Evolutionary conservation across 2,113 vertebrate genomes (phyloP).

Genomic region (Phalacrocorax pelagicus): DNA sequence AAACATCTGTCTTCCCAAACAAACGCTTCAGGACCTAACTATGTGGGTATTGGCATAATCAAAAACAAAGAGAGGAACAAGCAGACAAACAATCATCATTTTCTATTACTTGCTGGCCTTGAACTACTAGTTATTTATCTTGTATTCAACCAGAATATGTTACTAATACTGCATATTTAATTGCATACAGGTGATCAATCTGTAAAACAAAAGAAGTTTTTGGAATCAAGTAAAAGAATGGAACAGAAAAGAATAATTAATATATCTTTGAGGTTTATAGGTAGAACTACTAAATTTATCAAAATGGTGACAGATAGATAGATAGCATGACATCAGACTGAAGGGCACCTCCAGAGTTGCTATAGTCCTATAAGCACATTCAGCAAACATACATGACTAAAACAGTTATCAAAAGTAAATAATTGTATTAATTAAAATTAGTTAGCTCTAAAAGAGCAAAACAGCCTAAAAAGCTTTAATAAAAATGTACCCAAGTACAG

Average conservation of each 20-base stretch:
- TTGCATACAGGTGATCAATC: background rate
- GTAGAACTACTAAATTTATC: background rate
- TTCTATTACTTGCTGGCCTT: background rate
- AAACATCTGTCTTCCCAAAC: background rate
- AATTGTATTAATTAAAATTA: background rate
- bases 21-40: background rate
- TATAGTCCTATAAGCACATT: background rate
- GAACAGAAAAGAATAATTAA: background rate
- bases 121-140: background rate
- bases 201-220: background rate
- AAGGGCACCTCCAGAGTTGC: background rate
- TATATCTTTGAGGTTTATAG: background rate
- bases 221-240: background rate
- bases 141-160: background rate
- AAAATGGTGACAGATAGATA: background rate
- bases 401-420: background rate
- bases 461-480: background rate
- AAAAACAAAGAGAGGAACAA: background rate
- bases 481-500: background rate
- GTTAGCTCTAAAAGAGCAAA: background rate
- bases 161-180: background rate
- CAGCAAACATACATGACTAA: background rate
- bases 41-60: rapidly evolving
- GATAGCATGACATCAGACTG: background rate
- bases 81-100: background rate